Conservation (phyloP, 2,113 vertebrate species). For the Hippocampus comes region DNA sequence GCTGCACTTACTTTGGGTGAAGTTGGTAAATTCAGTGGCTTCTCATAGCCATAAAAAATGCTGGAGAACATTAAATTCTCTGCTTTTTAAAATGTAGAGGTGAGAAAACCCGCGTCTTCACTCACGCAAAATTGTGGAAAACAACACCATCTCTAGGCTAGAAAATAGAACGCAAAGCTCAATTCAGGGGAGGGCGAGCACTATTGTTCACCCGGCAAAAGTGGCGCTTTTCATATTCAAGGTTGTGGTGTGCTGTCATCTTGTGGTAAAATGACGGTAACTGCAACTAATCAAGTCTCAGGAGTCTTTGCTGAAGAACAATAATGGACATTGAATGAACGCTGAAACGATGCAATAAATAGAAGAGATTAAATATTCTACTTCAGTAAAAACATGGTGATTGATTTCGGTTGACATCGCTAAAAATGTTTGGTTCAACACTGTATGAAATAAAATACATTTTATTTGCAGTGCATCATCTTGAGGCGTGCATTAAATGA, state of each 20-base stretch:
- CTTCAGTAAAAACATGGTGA: not conserved
- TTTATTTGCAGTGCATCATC: not conserved
- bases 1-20: too few species aligned
- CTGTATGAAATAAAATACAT: not conserved
- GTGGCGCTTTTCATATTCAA: not conserved
- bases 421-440: not conserved
- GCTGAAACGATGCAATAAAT: not conserved
- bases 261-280: not conserved
- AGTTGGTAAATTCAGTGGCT: too few species aligned
- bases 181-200: too few species aligned
- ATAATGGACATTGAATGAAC: not conserved
- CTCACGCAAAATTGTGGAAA: too few species aligned
- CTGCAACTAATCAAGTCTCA: not conserved
- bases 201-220: too few species aligned
- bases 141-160: too few species aligned
- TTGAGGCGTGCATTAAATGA: not conserved
- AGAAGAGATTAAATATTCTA: not conserved
- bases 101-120: too few species aligned
- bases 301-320: not conserved
- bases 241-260: not conserved
- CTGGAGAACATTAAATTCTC: too few species aligned
- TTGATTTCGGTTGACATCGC: not conserved
- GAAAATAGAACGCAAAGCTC: too few species aligned
- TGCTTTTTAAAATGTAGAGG: too few species aligned
- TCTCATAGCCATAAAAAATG: too few species aligned